Conservation (phyloP, 2,888 invertebrate species). For the Spodoptera picta region DNA sequence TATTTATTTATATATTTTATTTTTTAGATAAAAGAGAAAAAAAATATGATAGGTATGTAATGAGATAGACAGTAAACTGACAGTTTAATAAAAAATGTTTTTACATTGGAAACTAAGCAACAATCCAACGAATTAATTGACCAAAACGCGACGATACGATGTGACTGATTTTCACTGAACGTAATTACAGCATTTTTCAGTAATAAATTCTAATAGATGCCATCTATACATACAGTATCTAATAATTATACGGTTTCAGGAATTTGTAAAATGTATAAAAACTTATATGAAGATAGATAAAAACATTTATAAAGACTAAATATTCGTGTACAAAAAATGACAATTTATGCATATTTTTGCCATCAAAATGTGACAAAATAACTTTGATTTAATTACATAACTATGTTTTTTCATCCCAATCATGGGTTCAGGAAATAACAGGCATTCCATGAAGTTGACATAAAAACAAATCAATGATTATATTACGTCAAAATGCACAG, state of each 20-base stretch:
- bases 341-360: neutral
- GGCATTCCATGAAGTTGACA: no score
- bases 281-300: neutral
- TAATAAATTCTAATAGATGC: slow-evolving; percentile 22
- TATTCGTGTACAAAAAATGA: no score
- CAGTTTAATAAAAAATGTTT: slow-evolving; percentile 20
- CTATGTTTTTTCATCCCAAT: neutral
- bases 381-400: neutral
- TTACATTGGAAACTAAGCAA: slow-evolving; percentile 20
- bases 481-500: no score
- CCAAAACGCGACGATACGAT: slow-evolving; percentile 29
- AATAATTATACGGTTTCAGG: slow-evolving; percentile 10
- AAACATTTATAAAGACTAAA: no score
- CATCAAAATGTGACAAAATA: neutral
- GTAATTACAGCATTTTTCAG: slow-evolving; percentile 28
- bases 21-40: no score
- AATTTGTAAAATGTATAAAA: neutral
- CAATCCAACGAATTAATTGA: slow-evolving; percentile 47
- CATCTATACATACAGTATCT: slow-evolving; percentile 1
- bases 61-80: neutral
- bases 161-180: slow-evolving; percentile 28
- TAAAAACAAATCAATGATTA: no score
- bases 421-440: no score
- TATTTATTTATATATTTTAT: no score
- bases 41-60: neutral